phyloP scores from a whole-genome alignment of 2,113 vertebrate species.

The Glareola pratincola region DNA sequence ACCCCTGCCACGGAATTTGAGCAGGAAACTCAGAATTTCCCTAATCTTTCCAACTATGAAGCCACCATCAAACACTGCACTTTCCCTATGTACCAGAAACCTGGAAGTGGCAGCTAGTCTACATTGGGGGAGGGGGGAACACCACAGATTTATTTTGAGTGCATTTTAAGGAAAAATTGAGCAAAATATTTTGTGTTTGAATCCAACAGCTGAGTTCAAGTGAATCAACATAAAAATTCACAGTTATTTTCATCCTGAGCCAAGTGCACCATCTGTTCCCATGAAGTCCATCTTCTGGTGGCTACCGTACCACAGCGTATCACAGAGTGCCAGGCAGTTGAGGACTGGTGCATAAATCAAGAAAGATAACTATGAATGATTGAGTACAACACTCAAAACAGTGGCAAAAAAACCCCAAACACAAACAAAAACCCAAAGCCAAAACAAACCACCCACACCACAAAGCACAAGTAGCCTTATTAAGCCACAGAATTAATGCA shows the following conservation, averaged over 20 bases:
- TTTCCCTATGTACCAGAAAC: background rate
- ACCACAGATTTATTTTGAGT: background rate
- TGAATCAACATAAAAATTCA: background rate
- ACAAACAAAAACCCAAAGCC: background rate
- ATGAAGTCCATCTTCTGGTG: background rate
- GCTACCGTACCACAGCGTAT: accelerated
- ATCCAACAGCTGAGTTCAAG: background rate
- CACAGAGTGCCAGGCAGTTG: accelerated
- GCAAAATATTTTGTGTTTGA: background rate
- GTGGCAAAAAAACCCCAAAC: accelerated
- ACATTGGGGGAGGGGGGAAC: accelerated
- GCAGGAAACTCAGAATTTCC: background rate
- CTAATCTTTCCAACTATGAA: background rate
- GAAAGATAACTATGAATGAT: background rate
- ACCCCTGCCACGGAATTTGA: background rate
- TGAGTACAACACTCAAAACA: background rate
- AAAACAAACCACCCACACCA: background rate
- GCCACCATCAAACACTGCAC: background rate
- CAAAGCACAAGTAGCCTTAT: background rate
- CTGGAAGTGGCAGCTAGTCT: background rate
- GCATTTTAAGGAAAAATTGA: background rate
- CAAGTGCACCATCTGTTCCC: conserved; percentile 34
- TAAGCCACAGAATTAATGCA: background rate
- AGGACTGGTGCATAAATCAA: background rate
- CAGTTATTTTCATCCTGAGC: conserved; percentile 6